Conservation (phyloP, 1,140 invertebrate species). For the Penaeus chinensis region DNA sequence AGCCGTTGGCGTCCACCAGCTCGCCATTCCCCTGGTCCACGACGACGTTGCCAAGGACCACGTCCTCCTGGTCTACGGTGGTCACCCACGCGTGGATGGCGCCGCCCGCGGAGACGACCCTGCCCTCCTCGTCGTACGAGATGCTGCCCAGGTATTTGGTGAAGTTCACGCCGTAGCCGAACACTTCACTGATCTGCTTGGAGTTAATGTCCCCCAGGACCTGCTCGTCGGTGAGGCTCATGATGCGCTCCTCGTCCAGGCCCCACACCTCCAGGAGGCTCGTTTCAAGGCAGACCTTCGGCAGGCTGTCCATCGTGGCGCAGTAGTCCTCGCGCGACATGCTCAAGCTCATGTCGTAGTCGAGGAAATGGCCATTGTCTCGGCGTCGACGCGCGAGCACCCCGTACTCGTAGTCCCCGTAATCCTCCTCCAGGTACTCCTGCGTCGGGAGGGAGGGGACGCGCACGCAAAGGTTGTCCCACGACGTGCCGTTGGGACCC, state of each 20-base stretch:
- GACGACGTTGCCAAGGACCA: conserved; percentile 76
- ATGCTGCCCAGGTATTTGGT: conserved; percentile 76
- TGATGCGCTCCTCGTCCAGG: conserved; percentile 50
- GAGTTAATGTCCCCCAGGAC: conserved; percentile 58
- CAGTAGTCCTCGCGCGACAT: conserved; percentile 58
- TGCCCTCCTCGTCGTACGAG: conserved; percentile 72
- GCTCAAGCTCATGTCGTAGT: conserved; percentile 48
- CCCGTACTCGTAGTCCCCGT: conserved; percentile 51
- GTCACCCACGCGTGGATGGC: conserved; percentile 76
- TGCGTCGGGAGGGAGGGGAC: conserved; percentile 54
- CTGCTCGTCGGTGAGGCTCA: conserved; percentile 55
- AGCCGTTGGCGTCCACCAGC: conserved; percentile 71
- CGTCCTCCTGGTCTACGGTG: conserved; percentile 76
- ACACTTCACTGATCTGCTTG: conserved; percentile 71
- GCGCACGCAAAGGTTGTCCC: conserved; percentile 48
- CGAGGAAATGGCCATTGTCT: neutral
- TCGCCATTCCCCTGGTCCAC: conserved; percentile 81
- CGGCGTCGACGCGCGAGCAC: conserved; percentile 12
- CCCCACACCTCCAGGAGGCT: conserved; percentile 64
- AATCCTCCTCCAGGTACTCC: conserved; percentile 24
- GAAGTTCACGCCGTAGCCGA: conserved; percentile 77
- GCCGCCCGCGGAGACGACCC: conserved; percentile 75
- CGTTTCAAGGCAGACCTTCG: conserved; percentile 57
- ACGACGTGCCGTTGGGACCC: conserved; percentile 37
- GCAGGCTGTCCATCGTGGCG: conserved; percentile 35